Evolutionary conservation across 2,888 invertebrate genomes (phyloP), one percentile per base, ranked within the genome.

Genomic region (Dasysyrphus albostriatus): DNA sequence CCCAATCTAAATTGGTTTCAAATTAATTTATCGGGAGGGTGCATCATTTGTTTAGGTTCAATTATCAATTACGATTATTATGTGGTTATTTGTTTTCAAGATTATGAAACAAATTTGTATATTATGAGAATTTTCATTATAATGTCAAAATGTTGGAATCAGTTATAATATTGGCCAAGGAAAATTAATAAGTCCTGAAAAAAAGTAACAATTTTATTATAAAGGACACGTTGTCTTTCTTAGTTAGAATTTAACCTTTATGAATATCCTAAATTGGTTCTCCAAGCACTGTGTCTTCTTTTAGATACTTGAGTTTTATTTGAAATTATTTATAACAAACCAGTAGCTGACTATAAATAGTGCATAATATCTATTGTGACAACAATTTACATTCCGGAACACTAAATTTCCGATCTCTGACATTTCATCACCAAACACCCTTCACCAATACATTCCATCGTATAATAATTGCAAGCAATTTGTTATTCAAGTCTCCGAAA

Each of bases 401-500:
- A 54, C 39, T 69, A 69, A 69, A 69, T 54, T 32, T 75, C 32
- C 14, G 37, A 58, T 67, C 47, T 76, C n/a, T 47, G 59, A 51
- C 59, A 77, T 77, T 61, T 51, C 77, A 77, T 77, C 77, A 59
- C 69, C 49, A 2, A 69, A 49, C 29, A 44, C 14, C 24, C 32
- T 4, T 1, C 12, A 42, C 1, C 19, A 8, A 29, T 16, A 34
- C 51, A 63, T 56, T 65, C 34, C 56, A 56, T 79, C 58, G 54
- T 37, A 77, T 77, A 77, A 77, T 77, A 77, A 77, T 67, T 76
- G 54, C 49, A 49, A 69, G 29, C 78, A 73, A 51, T 58, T 73
- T 58, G 39, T 65, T 32, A 42, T 73, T 73, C 19, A 67, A 58
- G 37, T 42, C 29, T 59, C 63, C 24, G 29, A 5, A 14, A 5